Conservation (phyloP, 2,113 vertebrate genomes). For the Redunca redunca region DNA sequence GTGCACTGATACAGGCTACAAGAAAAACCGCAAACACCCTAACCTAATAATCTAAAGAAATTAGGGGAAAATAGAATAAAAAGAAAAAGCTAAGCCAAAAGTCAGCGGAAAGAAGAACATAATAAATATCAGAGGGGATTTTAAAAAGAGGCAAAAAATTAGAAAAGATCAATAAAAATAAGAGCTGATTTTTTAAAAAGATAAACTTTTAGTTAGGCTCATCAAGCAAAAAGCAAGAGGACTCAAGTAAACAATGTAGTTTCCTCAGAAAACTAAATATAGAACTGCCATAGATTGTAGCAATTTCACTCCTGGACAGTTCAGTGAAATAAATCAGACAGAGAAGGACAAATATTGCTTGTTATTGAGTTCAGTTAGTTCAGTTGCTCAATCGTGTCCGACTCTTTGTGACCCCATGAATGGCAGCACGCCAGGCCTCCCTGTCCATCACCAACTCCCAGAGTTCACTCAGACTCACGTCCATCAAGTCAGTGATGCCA, state of each 20-base stretch:
- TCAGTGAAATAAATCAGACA: background rate
- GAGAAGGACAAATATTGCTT: background rate
- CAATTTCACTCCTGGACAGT: background rate
- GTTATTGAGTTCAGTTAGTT: background rate
- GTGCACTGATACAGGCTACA: background rate
- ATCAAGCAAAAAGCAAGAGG: background rate
- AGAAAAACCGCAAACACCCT: background rate
- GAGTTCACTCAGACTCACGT: too few species aligned
- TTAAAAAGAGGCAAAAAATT: background rate
- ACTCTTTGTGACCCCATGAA: too few species aligned
- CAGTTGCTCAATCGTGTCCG: rapidly evolving
- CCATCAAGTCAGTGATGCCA: too few species aligned
- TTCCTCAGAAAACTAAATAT: background rate
- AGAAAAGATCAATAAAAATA: background rate
- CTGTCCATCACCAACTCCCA: too few species aligned
- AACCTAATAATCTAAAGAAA: background rate
- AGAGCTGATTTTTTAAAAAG: background rate
- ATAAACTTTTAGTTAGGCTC: background rate
- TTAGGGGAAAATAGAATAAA: background rate
- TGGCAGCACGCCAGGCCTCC: too few species aligned
- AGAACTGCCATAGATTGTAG: background rate
- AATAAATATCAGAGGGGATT: background rate
- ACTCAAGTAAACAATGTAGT: background rate
- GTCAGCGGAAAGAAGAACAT: background rate
- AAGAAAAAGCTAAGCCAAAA: background rate